Evolutionary conservation across 2,888 invertebrate genomes (phyloP).

Genomic region (Drosophila antonietae): DNA sequence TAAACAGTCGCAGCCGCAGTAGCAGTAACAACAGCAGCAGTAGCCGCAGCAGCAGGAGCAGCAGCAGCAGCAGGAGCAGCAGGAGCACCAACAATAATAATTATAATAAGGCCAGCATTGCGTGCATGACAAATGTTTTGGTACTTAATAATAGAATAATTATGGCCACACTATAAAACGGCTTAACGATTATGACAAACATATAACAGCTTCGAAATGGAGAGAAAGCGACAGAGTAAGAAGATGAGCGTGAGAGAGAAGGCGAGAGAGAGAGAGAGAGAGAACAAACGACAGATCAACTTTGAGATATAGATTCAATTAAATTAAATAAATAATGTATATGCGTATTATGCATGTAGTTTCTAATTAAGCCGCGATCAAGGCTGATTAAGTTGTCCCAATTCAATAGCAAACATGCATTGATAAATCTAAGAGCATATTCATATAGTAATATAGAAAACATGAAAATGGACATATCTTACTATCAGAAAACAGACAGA

Average conservation of each 20-base stretch:
- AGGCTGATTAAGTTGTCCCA: background rate
- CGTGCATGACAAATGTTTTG: conserved; percentile 76
- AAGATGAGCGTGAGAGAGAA: background rate
- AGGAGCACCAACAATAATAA: conserved; percentile 20
- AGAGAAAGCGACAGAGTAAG: background rate
- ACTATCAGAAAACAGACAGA: too few species aligned
- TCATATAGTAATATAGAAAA: background rate
- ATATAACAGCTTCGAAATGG: conserved; percentile 23
- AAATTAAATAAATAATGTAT: conserved; percentile 31
- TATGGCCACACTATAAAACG: conserved; percentile 74
- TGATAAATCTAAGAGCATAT: background rate
- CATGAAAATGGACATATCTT: too few species aligned
- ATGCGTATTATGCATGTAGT: conserved; percentile 38
- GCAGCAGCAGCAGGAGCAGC: background rate
- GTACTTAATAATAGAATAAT: conserved; percentile 79
- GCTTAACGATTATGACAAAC: conserved; percentile 72
- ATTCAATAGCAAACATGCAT: background rate
- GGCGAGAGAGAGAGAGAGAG: background rate
- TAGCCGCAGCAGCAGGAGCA: conserved; percentile 19
- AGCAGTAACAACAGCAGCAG: conserved; percentile 19
- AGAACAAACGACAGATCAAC: background rate
- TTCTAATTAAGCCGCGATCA: background rate
- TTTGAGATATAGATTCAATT: conserved; percentile 23
- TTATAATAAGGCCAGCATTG: conserved; percentile 47
- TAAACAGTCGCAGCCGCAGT: conserved; percentile 68